These are phyloP conservation scores for Bucco capensis DNA, from an alignment of 2,113 vertebrate genomes.

Conservation along the genomic window DNA sequence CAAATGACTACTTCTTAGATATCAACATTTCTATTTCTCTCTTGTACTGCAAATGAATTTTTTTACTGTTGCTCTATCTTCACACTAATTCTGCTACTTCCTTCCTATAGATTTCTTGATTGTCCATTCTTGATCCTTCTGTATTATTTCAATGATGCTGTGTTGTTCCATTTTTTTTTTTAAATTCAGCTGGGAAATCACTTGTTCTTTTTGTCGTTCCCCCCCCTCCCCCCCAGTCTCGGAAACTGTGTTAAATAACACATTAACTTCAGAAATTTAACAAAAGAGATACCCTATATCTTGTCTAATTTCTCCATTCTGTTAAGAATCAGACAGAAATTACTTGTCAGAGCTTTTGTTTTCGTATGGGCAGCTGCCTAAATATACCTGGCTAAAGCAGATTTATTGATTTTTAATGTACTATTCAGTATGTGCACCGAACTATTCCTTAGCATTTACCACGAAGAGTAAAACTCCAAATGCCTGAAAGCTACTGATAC, in stretches of 20 bases:
- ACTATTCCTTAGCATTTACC: conserved; percentile 10
- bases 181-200: not conserved
- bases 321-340: not conserved
- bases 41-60: not conserved
- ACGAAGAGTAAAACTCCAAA: conserved; percentile 7
- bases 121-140: not conserved
- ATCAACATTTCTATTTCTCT: not conserved
- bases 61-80: not conserved
- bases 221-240: not conserved
- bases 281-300: not conserved
- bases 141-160: not conserved
- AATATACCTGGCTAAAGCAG: not conserved
- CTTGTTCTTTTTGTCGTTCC: not conserved
- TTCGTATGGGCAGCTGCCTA: conserved; percentile 1
- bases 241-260: not conserved
- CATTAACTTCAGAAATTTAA: not conserved
- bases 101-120: not conserved
- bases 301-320: not conserved
- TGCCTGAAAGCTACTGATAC: conserved; percentile 46
- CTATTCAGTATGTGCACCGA: not conserved
- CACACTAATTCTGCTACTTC: not conserved
- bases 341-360: not conserved
- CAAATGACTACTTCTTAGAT: not conserved
- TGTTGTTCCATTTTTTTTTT: not conserved
- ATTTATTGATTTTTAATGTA: not conserved